Conservation (phyloP, 2,113 vertebrate species). For the Chaenocephalus aceratus region DNA sequence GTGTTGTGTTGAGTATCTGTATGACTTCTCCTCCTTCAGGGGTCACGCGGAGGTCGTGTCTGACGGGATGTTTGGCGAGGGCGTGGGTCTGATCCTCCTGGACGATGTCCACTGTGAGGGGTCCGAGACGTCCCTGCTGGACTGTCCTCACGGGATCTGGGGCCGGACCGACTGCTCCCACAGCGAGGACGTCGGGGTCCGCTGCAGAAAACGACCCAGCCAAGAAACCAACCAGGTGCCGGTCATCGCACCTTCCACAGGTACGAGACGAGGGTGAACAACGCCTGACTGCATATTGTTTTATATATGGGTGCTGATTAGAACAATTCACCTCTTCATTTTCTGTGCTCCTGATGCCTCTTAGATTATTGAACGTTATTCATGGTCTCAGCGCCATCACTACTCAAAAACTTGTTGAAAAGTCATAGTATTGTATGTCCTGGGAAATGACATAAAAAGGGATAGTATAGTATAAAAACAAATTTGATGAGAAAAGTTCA, state of each 20-base stretch:
- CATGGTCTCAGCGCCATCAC: neutral
- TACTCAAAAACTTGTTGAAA: too few relatives aligned
- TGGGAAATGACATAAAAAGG: too few relatives aligned
- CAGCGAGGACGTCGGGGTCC: constrained; percentile 88
- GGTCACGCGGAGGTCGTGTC: constrained; percentile 80
- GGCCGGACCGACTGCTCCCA: constrained; percentile 93
- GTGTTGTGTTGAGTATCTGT: neutral
- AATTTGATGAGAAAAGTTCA: too few relatives aligned
- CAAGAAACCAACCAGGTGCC: constrained; percentile 82
- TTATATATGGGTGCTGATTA: neutral
- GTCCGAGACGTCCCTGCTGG: constrained; percentile 87
- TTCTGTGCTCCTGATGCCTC: neutral
- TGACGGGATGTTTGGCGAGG: constrained; percentile 83
- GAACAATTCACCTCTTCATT: neutral
- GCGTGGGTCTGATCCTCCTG: constrained; percentile 88
- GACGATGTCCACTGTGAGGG: constrained; percentile 90
- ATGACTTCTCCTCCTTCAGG: constrained; percentile 51
- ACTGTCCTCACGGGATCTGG: constrained; percentile 90
- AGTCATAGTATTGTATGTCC: too few relatives aligned
- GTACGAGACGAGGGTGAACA: constrained; percentile 34
- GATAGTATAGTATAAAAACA: too few relatives aligned
- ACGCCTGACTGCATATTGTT: too few relatives aligned
- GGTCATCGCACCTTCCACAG: constrained; percentile 76
- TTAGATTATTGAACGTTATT: neutral
- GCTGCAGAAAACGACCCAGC: constrained; percentile 75